Evolutionary conservation across 1,140 invertebrate species (phyloP), one percentile per base, ranked within the genome.

Genomic region (Aphelinus certus): DNA sequence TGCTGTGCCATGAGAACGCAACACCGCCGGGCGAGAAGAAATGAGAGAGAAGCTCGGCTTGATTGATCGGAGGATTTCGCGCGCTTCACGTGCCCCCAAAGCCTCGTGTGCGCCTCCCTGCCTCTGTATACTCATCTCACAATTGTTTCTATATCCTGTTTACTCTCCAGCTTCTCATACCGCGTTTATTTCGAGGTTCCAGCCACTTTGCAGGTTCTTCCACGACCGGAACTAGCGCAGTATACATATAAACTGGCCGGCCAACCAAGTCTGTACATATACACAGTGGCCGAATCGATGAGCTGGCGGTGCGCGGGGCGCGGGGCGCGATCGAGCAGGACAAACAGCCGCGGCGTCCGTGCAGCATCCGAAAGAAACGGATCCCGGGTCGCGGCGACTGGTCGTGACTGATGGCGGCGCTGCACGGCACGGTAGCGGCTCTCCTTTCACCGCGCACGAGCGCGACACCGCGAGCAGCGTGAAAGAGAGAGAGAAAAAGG

Each of bases 371-470:
- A 65, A 65, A 65, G 26, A 48, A 62, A 67, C 43, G 42, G 1
- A 9, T 42, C 65, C 53, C 42, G 46, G 10, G 26, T 26, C 26
- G 26, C 26, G 26, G 26, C 26, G 26, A 26, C 26, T 1, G 42
- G 3, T 51, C 48, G 0, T 3, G 7, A 6, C 26, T 1, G 9
- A 1, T 45, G 55, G 9, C 43, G 1, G 3, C 10, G 10, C 3
- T 3, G 5, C 6, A 4, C 51, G 47, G 9, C 68, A 48, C 49
- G n/a, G 3, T 26, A 2, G 48, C 43, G 55, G 64, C 7, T 1
- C 60, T 73, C 69, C 65, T 65, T 75, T 74, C 56, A 62, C 72
- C 65, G 51, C 55, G 46, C 43, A 26, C 26, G 26, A 26, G 26
- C 26, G 57, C 48, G 57, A 49, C 62, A 56, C 51, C 26, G 26